Percentiles rank a stretch among this genome's conserved stretches.
Evolutionary conservation across 1,140 invertebrate genomes (phyloP).

Genomic region (Medauroidea extradentata): DNA sequence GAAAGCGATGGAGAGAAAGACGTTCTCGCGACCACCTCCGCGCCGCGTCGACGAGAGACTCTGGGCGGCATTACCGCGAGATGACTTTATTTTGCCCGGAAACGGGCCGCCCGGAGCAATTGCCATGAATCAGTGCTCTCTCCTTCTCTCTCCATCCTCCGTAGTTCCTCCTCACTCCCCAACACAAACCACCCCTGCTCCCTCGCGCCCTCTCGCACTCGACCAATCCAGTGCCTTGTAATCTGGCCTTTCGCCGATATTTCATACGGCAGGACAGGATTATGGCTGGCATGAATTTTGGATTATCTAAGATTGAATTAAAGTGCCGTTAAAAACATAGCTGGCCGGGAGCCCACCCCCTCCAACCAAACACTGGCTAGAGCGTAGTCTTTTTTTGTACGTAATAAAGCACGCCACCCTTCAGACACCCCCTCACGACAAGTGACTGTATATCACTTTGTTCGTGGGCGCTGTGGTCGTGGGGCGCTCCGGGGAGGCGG

Average conservation of each 20-base stretch:
- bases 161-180: too few species aligned
- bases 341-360: too few species aligned
- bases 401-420: slow-evolving; percentile 12
- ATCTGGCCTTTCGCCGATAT: slow-evolving; percentile 18
- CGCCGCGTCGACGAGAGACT: too few species aligned
- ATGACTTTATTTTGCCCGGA: too few species aligned
- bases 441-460: slow-evolving; percentile 5
- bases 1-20: too few species aligned
- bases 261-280: slow-evolving; percentile 25
- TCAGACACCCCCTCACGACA: slow-evolving; percentile 1
- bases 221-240: slow-evolving; percentile 5
- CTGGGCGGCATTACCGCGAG: too few species aligned
- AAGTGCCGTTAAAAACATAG: slow-evolving; percentile 25
- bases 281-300: slow-evolving; percentile 27
- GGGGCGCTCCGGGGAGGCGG: too few species aligned
- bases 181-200: too few species aligned
- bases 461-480: neutral
- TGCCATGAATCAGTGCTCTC: slow-evolving; percentile 6
- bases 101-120: neutral
- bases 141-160: too few species aligned
- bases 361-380: neutral
- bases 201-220: too few species aligned
- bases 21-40: too few species aligned
- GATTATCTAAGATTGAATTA: slow-evolving; percentile 30
- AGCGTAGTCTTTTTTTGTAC: slow-evolving; percentile 11